Evolutionary conservation across 2,888 invertebrate genomes (phyloP), one percentile per base, ranked within the genome.

Genomic region (Linnaemya tessellans): DNA sequence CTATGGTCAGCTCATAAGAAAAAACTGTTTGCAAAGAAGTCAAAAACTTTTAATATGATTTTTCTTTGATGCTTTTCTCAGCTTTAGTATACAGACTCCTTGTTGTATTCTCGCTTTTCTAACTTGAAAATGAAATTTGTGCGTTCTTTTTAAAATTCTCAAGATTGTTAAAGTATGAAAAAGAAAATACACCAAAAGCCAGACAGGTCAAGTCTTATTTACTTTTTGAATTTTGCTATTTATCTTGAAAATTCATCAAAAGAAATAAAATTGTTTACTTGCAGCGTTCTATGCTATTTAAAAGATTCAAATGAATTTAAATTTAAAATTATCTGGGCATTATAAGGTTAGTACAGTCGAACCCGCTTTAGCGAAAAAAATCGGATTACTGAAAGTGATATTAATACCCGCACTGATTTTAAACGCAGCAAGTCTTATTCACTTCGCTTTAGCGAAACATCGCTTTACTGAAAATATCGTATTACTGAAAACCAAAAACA

Each of bases 161-260:
- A 22, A 49, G 22, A 30, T 62, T 71, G 35, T 65, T 64, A 38
- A 18, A 64, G 20, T 43, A 56, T 0, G 18, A 71, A 75, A 74
- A 75, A 30, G 30, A 30, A 64, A 30, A 58, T 3, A 18, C n/a
- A n/a, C 13, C 46, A 67, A 60, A 74, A 70, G 85, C 82, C 85
- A 85, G 85, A 85, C 85, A 82, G 84, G 85, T 85, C 79, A 85
- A 82, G 73, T 73, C 81, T 78, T 83, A 71, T 86, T 78, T 82
- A 64, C 49, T 73, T 74, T 64, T 74, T 64, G 64, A 73, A 74
- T 74, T 67, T 81, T 73, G 65, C 56, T 85, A 71, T 85, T 73
- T 73, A 84, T 84, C 80, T 84, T 80, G 77, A 71, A 80, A 80
- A 75, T 67, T 70, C 75, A 75, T 84, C 75, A 75, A 84, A 84